A percentile compares a stretch with the other conserved stretches of the same genome.
Evolutionary conservation across 2,888 invertebrate species (phyloP).

Genomic region (Troides oblongomaculatus): DNA sequence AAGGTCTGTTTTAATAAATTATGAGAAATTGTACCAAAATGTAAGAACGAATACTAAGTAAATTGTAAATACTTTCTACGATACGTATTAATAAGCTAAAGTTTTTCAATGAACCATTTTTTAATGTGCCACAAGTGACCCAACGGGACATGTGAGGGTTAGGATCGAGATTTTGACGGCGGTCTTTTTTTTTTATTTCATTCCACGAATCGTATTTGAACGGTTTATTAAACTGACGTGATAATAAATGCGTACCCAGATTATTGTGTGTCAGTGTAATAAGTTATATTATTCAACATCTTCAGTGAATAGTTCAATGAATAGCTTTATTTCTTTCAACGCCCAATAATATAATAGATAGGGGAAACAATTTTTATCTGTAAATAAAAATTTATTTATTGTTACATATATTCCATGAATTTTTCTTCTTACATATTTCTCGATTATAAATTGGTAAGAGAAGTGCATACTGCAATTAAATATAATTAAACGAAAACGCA

Average conservation of each 20-base stretch:
- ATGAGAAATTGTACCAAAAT: constrained; percentile 55
- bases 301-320: constrained; percentile 45
- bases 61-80: constrained; percentile 71
- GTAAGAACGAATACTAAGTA: constrained; percentile 54
- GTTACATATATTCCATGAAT: constrained; percentile 75
- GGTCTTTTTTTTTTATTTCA: constrained; percentile 35
- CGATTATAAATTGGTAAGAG: constrained; percentile 74
- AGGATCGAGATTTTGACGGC: constrained; percentile 37
- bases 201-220: constrained; percentile 18
- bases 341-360: constrained; percentile 70
- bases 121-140: constrained; percentile 46
- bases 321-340: constrained; percentile 49
- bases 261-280: constrained; percentile 31
- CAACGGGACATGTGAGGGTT: constrained; percentile 39
- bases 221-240: constrained; percentile 1
- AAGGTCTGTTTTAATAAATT: constrained; percentile 33
- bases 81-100: constrained; percentile 70
- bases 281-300: constrained; percentile 33
- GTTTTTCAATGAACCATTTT: constrained; percentile 51
- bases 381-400: constrained; percentile 80
- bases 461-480: constrained; percentile 68
- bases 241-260: constrained; percentile 32
- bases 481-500: constrained; percentile 62
- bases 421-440: constrained; percentile 76
- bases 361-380: constrained; percentile 74